These are phyloP conservation scores for Apomyelois bistriatella DNA, from an alignment of 2,888 invertebrate genomes.

Conservation along the genomic window DNA sequence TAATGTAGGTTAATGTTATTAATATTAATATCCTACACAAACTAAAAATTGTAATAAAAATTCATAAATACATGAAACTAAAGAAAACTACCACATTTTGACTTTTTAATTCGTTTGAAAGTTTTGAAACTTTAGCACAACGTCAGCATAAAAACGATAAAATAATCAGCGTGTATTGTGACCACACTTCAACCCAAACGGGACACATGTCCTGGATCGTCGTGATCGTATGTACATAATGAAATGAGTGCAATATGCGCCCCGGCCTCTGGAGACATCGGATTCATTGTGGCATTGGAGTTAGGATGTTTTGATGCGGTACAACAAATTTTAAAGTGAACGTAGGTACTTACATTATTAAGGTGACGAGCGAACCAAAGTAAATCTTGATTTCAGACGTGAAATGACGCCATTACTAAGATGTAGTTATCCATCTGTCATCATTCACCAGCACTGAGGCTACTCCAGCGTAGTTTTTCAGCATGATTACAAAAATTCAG, in stretches of 20 bases:
- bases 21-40: too few relatives aligned
- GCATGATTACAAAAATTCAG: too few relatives aligned
- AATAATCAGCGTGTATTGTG: conserved; percentile 16
- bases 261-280: conserved; percentile 42
- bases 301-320: conserved; percentile 21
- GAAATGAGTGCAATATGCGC: conserved; percentile 77
- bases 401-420: too few relatives aligned
- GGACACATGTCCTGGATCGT: conserved; percentile 49
- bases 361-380: too few relatives aligned
- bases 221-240: conserved; percentile 73
- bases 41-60: too few relatives aligned
- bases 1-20: too few relatives aligned
- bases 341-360: too few relatives aligned
- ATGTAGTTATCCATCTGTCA: too few relatives aligned
- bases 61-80: too few relatives aligned
- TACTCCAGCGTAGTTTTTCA: too few relatives aligned
- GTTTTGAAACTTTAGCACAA: neutral
- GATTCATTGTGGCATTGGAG: conserved; percentile 11
- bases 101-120: neutral
- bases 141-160: conserved; percentile 8
- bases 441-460: too few relatives aligned
- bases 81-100: neutral
- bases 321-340: neutral
- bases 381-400: too few relatives aligned
- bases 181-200: conserved; percentile 13